phyloP scores from a whole-genome alignment of 2,797 vertebrate genomes.

The Enteromius anoplus region DNA sequence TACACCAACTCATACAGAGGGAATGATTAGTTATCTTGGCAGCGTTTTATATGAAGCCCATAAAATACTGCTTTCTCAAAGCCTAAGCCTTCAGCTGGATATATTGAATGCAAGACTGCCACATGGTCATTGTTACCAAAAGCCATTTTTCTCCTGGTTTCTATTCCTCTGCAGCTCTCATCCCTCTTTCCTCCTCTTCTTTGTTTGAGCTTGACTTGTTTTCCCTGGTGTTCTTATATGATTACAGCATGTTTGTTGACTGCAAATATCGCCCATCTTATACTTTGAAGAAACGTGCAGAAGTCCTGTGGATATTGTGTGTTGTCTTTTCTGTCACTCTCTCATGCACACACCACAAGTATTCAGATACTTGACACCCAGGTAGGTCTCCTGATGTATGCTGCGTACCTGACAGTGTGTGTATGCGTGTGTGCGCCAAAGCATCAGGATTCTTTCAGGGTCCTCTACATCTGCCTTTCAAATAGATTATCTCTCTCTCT shows the following conservation, averaged over 20 bases:
- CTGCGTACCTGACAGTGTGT: not conserved
- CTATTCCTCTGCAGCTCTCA: slow-evolving; percentile 19
- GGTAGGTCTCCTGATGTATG: slow-evolving; percentile 7
- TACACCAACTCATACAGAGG: slow-evolving; percentile 9
- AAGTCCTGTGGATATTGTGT: slow-evolving; percentile 17
- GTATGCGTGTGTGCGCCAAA: not conserved
- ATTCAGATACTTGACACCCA: slow-evolving; percentile 38
- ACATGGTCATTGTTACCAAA: slow-evolving; percentile 43
- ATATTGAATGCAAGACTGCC: slow-evolving; percentile 31
- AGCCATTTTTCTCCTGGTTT: slow-evolving; percentile 34
- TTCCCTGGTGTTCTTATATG: slow-evolving; percentile 38
- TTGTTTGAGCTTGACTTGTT: slow-evolving; percentile 29
- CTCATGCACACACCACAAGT: not conserved
- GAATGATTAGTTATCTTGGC: slow-evolving; percentile 30
- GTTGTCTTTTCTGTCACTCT: slow-evolving; percentile 26
- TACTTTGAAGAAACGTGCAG: slow-evolving; percentile 1
- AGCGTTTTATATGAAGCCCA: slow-evolving; percentile 30
- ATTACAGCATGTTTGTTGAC: slow-evolving; percentile 29
- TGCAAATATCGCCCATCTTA: not conserved
- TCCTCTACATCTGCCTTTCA: slow-evolving; percentile 40
- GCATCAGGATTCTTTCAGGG: slow-evolving; percentile 37
- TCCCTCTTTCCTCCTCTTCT: slow-evolving; percentile 11
- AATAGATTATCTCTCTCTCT: slow-evolving; percentile 16
- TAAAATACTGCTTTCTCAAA: slow-evolving; percentile 31
- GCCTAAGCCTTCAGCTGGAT: slow-evolving; percentile 40